A percentile compares a stretch with the other conserved stretches of the same genome.
These are phyloP conservation scores for Hermaeophaga mercurialis DNA, from an alignment of 2,888 invertebrate genomes.

Conservation along the genomic window DNA sequence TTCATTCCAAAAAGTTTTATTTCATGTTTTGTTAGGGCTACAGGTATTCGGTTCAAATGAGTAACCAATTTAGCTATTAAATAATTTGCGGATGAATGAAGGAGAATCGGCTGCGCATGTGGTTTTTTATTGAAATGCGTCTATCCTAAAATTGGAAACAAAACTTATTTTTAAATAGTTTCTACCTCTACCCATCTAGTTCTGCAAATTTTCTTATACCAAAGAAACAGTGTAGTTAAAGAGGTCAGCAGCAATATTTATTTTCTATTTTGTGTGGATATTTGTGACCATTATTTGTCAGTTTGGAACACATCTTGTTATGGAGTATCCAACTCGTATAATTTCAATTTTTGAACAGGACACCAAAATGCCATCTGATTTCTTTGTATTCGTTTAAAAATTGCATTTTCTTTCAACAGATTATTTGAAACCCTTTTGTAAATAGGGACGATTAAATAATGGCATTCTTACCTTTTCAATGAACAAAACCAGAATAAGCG, in stretches of 20 bases:
- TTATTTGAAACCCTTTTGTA: too few relatives aligned
- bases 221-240: conserved; percentile 11
- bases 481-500: conserved; percentile 5
- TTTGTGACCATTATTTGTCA: conserved; percentile 16
- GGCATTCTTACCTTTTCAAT: conserved; percentile 10
- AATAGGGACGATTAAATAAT: conserved; percentile 14
- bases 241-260: conserved; percentile 20
- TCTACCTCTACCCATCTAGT: neutral
- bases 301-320: conserved; percentile 12
- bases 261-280: conserved; percentile 15
- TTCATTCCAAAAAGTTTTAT: conserved; percentile 19
- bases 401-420: conserved; percentile 7
- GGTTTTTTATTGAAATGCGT: conserved; percentile 18
- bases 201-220: conserved; percentile 8
- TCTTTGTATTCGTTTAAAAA: conserved; percentile 1
- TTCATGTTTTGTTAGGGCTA: conserved; percentile 10
- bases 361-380: conserved; percentile 6
- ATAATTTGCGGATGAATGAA: conserved; percentile 27
- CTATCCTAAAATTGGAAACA: neutral
- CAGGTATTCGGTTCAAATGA: conserved; percentile 8
- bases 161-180: neutral
- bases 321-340: neutral
- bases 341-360: conserved; percentile 1
- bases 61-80: conserved; percentile 28
- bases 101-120: conserved; percentile 25